Conservation (phyloP, 2,113 vertebrate species). For the Peromyscus maniculatus region DNA sequence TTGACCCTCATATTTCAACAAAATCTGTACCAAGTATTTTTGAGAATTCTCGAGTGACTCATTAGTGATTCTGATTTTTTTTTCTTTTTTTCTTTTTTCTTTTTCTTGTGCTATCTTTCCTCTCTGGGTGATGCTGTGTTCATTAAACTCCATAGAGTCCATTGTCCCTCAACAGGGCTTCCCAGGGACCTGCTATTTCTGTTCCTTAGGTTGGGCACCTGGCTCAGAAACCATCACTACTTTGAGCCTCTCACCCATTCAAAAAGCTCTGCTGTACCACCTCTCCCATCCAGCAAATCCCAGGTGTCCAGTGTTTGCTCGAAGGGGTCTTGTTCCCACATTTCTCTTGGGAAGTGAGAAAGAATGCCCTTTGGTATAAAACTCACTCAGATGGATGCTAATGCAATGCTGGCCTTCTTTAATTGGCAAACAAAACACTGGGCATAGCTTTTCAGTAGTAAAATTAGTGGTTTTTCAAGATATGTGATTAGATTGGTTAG, state of each 20-base stretch:
- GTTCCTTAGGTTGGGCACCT: background rate
- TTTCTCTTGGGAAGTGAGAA: background rate
- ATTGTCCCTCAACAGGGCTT: background rate
- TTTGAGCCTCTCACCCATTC: background rate
- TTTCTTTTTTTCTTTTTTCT: background rate
- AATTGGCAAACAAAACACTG: background rate
- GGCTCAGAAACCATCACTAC: background rate
- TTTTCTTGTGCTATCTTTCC: background rate
- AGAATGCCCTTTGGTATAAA: background rate
- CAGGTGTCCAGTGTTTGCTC: background rate
- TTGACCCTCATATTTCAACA: background rate
- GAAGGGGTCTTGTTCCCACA: background rate
- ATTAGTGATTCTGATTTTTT: constrained; percentile 9
- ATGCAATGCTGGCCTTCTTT: background rate
- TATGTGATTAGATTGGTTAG: background rate
- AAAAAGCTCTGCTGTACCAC: background rate
- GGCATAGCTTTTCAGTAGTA: background rate
- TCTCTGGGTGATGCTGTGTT: background rate
- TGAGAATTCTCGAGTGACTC: constrained; percentile 17
- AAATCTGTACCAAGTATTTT: background rate
- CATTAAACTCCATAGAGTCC: background rate
- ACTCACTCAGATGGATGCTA: background rate
- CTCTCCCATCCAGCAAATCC: background rate
- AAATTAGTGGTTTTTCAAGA: background rate
- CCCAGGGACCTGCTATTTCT: background rate